Conservation (phyloP, 1,140 invertebrate species). For the Paramacrobiotus metropolitanus region DNA sequence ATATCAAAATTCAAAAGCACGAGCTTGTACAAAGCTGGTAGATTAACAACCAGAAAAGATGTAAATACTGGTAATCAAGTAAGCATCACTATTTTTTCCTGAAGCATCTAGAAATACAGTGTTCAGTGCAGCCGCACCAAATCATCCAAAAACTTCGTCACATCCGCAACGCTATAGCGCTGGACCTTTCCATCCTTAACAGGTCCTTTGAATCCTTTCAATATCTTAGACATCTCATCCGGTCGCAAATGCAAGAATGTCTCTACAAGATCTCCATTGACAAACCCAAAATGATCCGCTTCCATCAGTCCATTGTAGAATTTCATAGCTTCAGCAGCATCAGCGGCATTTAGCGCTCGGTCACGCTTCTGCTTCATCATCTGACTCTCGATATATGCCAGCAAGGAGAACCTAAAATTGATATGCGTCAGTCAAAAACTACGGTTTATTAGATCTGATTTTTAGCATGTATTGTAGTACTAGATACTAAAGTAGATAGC, state of each 20-base stretch:
- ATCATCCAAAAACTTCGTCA: neutral
- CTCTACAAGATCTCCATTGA: neutral
- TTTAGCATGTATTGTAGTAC: neutral
- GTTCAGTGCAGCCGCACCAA: neutral
- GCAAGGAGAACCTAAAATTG: neutral
- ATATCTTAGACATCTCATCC: neutral
- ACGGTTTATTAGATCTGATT: neutral
- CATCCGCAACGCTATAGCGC: neutral
- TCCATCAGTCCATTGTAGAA: neutral
- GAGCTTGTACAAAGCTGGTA: no score
- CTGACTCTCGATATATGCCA: neutral
- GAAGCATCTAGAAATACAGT: neutral
- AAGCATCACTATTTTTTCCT: no score
- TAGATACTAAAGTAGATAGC: neutral
- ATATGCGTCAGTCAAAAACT: neutral
- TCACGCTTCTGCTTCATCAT: neutral
- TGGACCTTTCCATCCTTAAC: neutral
- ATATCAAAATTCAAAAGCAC: no score
- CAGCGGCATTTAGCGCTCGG: no score
- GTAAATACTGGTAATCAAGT: no score
- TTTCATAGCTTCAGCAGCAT: neutral
- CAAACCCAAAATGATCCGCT: neutral
- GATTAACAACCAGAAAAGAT: no score
- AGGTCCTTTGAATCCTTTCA: neutral
- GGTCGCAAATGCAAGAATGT: neutral